Base-by-base conservation (phyloP, 2,888 invertebrate species). In the Petrolisthes manimaculis region DNA sequence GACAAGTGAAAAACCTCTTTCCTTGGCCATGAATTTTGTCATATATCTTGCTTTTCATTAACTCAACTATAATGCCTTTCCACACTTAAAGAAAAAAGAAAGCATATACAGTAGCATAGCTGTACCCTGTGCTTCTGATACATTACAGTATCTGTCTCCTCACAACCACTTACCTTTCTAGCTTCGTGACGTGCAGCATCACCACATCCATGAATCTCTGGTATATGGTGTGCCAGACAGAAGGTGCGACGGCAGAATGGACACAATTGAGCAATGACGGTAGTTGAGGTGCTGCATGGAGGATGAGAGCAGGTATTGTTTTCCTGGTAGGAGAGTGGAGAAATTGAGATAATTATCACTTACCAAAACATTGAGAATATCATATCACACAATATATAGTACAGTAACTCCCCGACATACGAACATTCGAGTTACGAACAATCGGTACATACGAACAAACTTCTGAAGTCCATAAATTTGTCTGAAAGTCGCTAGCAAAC, bases 191-290 rank as follows among this genome's bases (percentile, higher is more conserved):
- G 94, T 0, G 95, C 95, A 2, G 94, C 94, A 88, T 94, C 94
- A 0, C 95, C 95, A 92, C 96, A 96, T 0, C 96, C 96, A 92
- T 96, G 96, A 0, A 95, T 94, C 93, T 96, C 96, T 0, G 95
- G 95, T 86, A 95, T 93, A 21, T 94, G 94, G 92, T 96, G 96
- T 37, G 94, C 93, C 67, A 95, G 94, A 92, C 96, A 96, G 92
- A 94, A 96, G 69, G 95, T 92, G 4, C 93, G 92, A 84, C 92
- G 92, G 92, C 95, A 95, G 92, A 94, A 94, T 78, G 94, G 93
- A 92, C 96, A 96, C 12, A 93, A 94, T 83, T 94, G 94, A 37
- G 93, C 93, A 91, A 94, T 94, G 90, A 93, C 92, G 14, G 92
- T 93, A 0, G 94, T 94, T 90, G 93, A 93, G 6, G 93, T 93